Conservation (phyloP, 2,797 vertebrate genomes). For the Anguilla megastoma region DNA sequence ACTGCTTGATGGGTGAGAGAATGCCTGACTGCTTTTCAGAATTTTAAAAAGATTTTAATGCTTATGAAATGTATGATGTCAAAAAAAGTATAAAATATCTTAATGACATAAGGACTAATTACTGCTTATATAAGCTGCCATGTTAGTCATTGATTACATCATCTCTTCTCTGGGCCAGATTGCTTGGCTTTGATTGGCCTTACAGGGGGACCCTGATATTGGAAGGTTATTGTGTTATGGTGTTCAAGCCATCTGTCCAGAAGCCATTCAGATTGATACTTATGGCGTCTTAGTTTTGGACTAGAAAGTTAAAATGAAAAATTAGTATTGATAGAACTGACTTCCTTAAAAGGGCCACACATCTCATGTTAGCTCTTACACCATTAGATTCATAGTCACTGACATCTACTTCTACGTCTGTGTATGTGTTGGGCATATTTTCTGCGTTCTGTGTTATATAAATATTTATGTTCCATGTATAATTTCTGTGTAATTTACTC, state of each 20-base stretch:
- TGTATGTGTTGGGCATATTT: not conserved
- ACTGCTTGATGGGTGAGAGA: not conserved
- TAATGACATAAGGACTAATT: not conserved
- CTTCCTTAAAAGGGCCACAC: not conserved
- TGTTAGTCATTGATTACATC: not conserved
- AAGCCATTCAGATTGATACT: not conserved
- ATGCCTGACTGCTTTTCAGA: not conserved
- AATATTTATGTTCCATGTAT: not conserved
- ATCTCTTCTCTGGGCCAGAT: not conserved
- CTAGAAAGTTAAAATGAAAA: not conserved
- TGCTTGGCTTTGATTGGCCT: not conserved
- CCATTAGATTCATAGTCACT: too few relatives aligned
- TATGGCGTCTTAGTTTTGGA: not conserved
- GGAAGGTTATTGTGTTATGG: not conserved
- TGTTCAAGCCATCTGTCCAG: not conserved
- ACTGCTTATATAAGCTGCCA: not conserved
- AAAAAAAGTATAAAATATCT: not conserved
- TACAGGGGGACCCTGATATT: not conserved
- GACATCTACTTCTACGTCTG: not conserved
- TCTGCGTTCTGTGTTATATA: not conserved
- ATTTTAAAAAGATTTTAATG: too few relatives aligned
- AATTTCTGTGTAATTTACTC: not conserved
- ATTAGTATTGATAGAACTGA: not conserved
- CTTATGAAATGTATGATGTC: slow-evolving; percentile 13
- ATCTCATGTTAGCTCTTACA: not conserved